Evolutionary conservation across 2,797 vertebrate genomes (phyloP), one percentile per base, ranked within the genome.

Genomic region (Adelosebastes latens): DNA sequence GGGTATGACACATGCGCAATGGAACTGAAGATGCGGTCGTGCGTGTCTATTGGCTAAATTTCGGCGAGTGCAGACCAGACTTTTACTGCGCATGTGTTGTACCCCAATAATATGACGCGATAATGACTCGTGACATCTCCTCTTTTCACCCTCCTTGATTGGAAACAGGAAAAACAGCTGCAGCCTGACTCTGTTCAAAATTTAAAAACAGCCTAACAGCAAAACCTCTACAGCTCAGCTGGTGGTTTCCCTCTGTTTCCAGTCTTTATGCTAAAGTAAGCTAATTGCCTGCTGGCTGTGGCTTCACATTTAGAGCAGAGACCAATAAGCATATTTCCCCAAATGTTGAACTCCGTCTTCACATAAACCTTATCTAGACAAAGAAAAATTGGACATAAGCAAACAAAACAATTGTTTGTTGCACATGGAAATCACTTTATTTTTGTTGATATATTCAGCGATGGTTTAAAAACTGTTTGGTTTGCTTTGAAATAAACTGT

Each of bases 391-490:
- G 56, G 39, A 49, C 14, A 75, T 31, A 81, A 79, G 52, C 59
- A 75, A 82, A 64, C 24, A 75, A 84, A 82, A 79, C 24, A 78
- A 68, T 9, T 27, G 14, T 59, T 83, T 79, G 25, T 85, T 88
- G 81, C 81, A 85, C 84, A 92, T 63, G 12, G 71, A 12, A 91
- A 91, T 86, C 76, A 84, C 90, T 94, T 94, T 93, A 94, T 92
- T 92, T 85, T 75, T 75, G 16, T 78, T 82, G 76, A 78, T 49
- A 75, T 81, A 73, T 72, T 70, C 79, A 86, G 56, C 66, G 27
- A 52, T 11, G 11, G 52, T 77, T 91, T 79, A 72, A 82, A 87
- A 91, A 83, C 53, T 29, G 53, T 75, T 61, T 85, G 27, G 22
- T 75, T 89, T 80, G 20, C 55, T 77, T 73, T 79, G 31, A 80